A percentile compares a stretch with the other conserved stretches of the same genome.
Conservation (phyloP, 2,113 vertebrate species). For the Ammodytes marinus region DNA sequence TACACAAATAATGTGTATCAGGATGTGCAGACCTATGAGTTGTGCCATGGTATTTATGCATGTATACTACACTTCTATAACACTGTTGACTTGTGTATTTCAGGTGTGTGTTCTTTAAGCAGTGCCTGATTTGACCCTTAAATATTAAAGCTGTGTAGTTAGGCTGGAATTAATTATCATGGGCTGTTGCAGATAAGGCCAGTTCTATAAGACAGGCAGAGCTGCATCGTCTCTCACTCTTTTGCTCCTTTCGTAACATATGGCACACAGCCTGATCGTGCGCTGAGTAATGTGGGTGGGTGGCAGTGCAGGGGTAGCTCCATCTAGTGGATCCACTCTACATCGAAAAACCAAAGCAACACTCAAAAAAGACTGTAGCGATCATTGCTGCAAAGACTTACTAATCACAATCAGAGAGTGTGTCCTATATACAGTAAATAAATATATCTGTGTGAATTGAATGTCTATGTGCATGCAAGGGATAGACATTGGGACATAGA, state of each 20-base stretch:
- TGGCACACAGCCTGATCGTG: neutral
- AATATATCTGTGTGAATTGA: neutral
- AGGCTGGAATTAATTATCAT: conserved; percentile 4
- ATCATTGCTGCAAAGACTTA: neutral
- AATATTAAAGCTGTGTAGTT: neutral
- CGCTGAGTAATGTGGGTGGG: neutral
- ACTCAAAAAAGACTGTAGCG: neutral
- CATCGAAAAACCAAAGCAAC: neutral
- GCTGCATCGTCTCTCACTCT: neutral
- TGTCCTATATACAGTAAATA: neutral
- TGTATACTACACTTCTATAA: too few relatives aligned
- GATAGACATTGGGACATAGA: too few relatives aligned
- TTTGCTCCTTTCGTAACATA: neutral
- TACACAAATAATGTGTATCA: neutral
- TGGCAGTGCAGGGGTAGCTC: conserved; percentile 49
- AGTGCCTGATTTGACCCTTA: neutral
- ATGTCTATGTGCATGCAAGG: neutral
- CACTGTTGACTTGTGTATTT: neutral
- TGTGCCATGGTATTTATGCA: too few relatives aligned
- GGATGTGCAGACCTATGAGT: neutral
- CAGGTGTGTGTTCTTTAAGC: neutral
- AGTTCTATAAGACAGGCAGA: neutral
- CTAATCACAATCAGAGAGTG: neutral
- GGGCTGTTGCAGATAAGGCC: neutral
- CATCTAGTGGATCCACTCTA: conserved; percentile 53